Percentiles rank a stretch among this genome's conserved stretches.
phyloP scores from a whole-genome alignment of 2,113 vertebrate genomes.

The Vulpes lagopus region DNA sequence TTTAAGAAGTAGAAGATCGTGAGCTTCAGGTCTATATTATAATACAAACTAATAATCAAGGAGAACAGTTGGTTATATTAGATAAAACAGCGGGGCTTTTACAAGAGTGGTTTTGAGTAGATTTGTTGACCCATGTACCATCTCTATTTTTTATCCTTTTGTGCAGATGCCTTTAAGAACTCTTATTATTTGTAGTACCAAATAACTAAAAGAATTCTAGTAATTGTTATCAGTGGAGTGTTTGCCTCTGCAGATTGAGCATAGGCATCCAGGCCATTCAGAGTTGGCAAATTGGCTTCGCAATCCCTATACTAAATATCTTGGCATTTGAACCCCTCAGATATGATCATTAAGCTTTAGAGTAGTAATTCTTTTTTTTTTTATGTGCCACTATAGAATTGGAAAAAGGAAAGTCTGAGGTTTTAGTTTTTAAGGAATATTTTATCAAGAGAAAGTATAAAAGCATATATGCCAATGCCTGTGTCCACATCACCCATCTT shows the following conservation, averaged over 20 bases:
- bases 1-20: conserved; percentile 54
- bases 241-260: background rate
- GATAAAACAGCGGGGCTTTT: background rate
- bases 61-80: background rate
- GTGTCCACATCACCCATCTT: background rate
- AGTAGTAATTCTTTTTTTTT: conserved; percentile 2
- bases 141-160: background rate
- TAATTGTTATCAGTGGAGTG: background rate
- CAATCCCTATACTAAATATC: background rate
- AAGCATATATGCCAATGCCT: background rate
- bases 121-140: background rate
- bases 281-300: background rate
- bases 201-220: background rate
- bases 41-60: background rate
- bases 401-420: background rate
- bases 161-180: conserved; percentile 24
- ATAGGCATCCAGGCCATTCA: background rate
- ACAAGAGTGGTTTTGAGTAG: background rate
- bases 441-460: conserved; percentile 31
- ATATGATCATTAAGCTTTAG: conserved; percentile 50
- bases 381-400: conserved; percentile 3
- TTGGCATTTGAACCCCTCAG: background rate
- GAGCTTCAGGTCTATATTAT: background rate
- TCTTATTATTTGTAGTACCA: background rate
- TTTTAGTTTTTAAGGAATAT: conserved; percentile 9